Base-by-base conservation (phyloP, 2,888 invertebrate species). In the Anticlea derivata region DNA sequence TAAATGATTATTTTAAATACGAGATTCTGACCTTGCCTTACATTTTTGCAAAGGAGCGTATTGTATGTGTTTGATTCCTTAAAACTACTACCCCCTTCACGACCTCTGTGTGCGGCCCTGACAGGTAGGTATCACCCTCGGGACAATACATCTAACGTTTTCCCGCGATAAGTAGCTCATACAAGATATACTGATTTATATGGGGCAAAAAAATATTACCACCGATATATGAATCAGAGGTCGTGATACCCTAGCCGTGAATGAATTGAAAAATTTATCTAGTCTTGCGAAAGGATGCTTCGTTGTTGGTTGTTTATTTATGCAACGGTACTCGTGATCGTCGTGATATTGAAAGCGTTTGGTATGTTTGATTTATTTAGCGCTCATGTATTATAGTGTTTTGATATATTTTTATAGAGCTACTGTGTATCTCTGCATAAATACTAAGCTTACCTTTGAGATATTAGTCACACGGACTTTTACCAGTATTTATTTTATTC, bases 131-230 rank as follows among this genome's bases (percentile, higher is more conserved):
- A 34, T 81, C 75, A 73, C 83, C 78, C 80, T 11, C 49, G 78
- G 80, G 83, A 79, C 83, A 73, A 82, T 80, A 84, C 76, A 79
- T 83, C 80, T 76, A 71, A 66, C 75, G 75, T 77, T 78, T 77
- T 75, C 68, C 66, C 70, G 72, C 73, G 80, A 84, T 83, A 83
- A 84, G 83, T 83, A 83, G 74, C 82, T 78, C 74, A 76, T 79
- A 78, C 73, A 71, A 77, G 83, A 81, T 81, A 80, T 76, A 78
- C 78, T 83, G 84, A 84, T 83, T 83, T 84, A 84, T 84, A 80
- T 69, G 75, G 74, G 73, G 65, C 63, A 66, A 75, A 73, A 78
- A 81, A 78, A 78, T 80, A 80, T 73, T 76, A 70, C 69, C 44
- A 46, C 55, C 58, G 65, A 65, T 68, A 70, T 62, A 65, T 58